Evolutionary conservation across 2,113 vertebrate species (phyloP), one percentile per base, ranked within the genome.

Genomic region (Ictidomys tridecemlineatus): DNA sequence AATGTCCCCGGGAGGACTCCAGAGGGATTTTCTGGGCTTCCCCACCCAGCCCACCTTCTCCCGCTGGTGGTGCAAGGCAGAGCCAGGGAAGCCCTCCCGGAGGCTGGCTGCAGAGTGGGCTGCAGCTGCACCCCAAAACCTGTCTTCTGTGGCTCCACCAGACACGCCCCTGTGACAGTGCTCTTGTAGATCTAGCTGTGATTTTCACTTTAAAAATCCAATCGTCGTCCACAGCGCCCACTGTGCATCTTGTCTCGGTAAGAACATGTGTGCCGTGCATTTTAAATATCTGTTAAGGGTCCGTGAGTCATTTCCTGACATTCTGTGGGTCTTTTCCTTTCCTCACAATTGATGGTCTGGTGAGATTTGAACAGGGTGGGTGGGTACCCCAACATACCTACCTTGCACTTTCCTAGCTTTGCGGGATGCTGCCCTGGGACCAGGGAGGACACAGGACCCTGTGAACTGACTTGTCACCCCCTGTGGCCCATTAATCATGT

Each of bases 341-440:
- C 58, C 45, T 87, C 37, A 93, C 85, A 85, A 32, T 16, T 14
- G 48, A 6, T 42, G n/a, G n/a, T n/a, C 70, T 48, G 56, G 18
- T 69, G 58, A 61, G 26, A 70, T 30, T 9, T 39, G 42, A 8
- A 3, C 1, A 2, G 8, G 13, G 17, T 32, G 5, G 5, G 14
- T 8, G 22, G 1, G 16, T 4, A 13, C 24, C 24, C 37, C 3
- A 22, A 22, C 4, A 4, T n/a, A 0, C 8, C 1, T 2, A 20
- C 10, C 8, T 2, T 53, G 4, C 24, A 30, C 30, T 1, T 42
- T 74, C 84, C 30, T 17, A 32, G 12, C 2, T 34, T 2, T 3
- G 17, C 8, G 1, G 0, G 0, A 5, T 10, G 6, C 24, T 53
- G 2, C 22, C 22, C 2, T 0, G 18, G 32, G 20, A 10, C 5